phyloP scores from a whole-genome alignment of 2,888 invertebrate species.

The Dynastes hyllus region DNA sequence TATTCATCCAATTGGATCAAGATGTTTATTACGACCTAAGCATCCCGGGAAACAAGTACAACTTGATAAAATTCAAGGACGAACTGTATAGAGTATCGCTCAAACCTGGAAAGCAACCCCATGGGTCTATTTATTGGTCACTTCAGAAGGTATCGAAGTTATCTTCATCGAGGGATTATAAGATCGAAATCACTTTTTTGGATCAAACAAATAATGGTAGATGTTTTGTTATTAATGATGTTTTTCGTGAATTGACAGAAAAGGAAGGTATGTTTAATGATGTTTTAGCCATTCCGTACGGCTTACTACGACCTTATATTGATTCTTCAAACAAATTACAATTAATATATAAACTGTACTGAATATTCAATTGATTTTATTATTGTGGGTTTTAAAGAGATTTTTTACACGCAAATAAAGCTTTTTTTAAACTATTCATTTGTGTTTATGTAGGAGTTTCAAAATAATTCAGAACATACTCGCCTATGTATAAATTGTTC shows the following conservation, averaged over 20 bases:
- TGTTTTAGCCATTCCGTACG: not conserved
- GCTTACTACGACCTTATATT: conserved; percentile 2
- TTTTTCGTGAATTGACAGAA: not conserved
- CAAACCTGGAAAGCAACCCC: conserved; percentile 5
- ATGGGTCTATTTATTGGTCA: not conserved
- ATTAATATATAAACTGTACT: conserved; percentile 1
- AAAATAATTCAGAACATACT: too few relatives aligned
- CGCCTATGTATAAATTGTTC: too few relatives aligned
- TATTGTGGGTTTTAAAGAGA: too few relatives aligned
- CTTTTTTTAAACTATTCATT: too few relatives aligned
- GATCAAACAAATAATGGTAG: conserved; percentile 13
- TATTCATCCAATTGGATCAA: not conserved
- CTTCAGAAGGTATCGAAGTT: not conserved
- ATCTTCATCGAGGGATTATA: not conserved
- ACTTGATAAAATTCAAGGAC: not conserved
- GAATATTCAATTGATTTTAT: too few relatives aligned
- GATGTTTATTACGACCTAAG: not conserved
- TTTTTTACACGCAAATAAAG: too few relatives aligned
- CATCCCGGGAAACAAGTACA: not conserved
- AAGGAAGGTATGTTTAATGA: not conserved
- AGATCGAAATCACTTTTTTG: conserved; percentile 4
- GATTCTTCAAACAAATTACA: not conserved
- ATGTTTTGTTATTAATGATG: conserved; percentile 23
- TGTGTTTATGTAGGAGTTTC: too few relatives aligned
- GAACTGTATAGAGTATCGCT: conserved; percentile 5